Percentiles rank a stretch among this genome's conserved stretches.
Conservation (phyloP, 2,888 invertebrate genomes). For the Diarsia mendica region DNA sequence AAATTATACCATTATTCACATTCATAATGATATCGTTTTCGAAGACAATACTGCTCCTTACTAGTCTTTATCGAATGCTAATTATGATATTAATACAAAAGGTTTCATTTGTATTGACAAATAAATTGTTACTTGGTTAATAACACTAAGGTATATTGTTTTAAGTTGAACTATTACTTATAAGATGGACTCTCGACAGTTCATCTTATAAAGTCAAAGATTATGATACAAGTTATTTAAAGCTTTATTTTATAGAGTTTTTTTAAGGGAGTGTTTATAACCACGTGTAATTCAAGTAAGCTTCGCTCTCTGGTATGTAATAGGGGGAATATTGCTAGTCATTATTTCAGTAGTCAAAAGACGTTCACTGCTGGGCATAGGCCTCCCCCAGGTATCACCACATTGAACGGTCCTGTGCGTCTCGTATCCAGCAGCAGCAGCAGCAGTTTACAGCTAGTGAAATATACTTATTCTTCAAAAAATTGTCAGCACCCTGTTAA, state of each 20-base stretch:
- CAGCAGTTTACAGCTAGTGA: background rate
- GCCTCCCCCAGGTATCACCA: too few relatives aligned
- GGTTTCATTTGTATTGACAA: conserved; percentile 16
- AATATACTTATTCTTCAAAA: background rate
- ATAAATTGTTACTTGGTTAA: background rate
- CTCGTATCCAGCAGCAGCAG: too few relatives aligned
- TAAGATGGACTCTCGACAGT: background rate
- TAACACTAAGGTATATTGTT: conserved; percentile 17
- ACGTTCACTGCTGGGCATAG: too few relatives aligned
- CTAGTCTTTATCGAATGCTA: conserved; percentile 45
- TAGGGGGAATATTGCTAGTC: background rate
- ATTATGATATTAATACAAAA: conserved; percentile 45
- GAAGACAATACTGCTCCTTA: conserved; percentile 38
- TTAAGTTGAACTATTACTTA: background rate
- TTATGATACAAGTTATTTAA: background rate
- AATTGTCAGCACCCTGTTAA: background rate
- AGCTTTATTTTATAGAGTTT: background rate
- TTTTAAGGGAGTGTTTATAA: background rate
- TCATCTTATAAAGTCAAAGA: background rate
- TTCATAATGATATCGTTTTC: conserved; percentile 31
- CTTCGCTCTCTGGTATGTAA: too few relatives aligned
- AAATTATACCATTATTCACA: conserved; percentile 42
- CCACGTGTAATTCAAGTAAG: too few relatives aligned
- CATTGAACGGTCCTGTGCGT: too few relatives aligned
- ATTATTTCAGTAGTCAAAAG: too few relatives aligned